Evolutionary conservation across 2,797 vertebrate species (phyloP).

Genomic region (Myiotriccus ornatus): DNA sequence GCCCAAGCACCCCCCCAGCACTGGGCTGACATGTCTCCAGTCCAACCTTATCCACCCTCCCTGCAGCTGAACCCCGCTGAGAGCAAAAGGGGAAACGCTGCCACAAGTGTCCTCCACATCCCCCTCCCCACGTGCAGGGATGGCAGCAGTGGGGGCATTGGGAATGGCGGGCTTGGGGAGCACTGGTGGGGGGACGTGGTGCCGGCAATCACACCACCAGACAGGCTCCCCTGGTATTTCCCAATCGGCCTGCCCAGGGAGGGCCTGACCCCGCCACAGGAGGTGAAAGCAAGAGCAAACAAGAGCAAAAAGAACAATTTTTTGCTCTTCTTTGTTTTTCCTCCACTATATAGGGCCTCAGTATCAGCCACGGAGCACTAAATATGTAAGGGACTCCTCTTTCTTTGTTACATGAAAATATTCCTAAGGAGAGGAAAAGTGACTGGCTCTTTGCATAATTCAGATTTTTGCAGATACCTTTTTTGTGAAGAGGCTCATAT

Average conservation of each 20-base stretch:
- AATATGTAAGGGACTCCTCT: background rate
- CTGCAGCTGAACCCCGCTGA: accelerated
- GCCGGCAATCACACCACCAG: background rate
- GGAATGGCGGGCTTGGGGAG: background rate
- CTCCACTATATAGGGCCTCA: accelerated
- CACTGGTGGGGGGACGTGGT: background rate
- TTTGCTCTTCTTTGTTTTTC: background rate
- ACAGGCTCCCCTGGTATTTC: background rate
- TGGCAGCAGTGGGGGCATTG: background rate
- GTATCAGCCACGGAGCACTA: background rate
- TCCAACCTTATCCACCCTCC: background rate
- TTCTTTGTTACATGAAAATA: background rate
- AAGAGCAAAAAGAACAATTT: background rate
- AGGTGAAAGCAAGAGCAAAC: background rate
- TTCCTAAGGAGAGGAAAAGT: background rate
- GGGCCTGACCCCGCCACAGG: background rate
- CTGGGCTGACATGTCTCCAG: no score
- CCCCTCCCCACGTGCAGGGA: accelerated
- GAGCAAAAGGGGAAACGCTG: background rate
- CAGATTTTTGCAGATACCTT: background rate
- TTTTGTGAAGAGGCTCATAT: background rate
- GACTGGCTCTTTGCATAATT: background rate
- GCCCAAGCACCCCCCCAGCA: background rate
- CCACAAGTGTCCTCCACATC: accelerated
- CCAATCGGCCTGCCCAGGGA: background rate